Percentiles rank a stretch among this genome's conserved stretches.
These are phyloP conservation scores for Sminthurinus signatus DNA, from an alignment of 1,140 invertebrate genomes.

Conservation along the genomic window DNA sequence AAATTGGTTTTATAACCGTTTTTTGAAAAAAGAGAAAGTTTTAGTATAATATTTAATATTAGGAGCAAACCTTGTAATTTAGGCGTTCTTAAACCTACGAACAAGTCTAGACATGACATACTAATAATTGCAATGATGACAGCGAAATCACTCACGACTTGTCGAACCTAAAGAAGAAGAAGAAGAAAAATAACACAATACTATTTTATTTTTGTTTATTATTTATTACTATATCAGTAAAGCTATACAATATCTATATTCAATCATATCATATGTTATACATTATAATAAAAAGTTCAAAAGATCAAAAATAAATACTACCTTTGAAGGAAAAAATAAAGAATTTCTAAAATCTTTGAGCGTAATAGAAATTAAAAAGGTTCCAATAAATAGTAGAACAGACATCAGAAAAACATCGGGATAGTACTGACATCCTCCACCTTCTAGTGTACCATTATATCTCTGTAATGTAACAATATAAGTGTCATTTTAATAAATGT, in stretches of 20 bases:
- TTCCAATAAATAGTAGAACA: slow-evolving; percentile 85
- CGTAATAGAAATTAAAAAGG: slow-evolving; percentile 79
- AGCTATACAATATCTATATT: background rate
- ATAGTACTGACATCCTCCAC: slow-evolving; percentile 63
- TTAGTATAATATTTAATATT: slow-evolving; percentile 56
- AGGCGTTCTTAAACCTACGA: slow-evolving; percentile 82
- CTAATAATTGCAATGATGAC: slow-evolving; percentile 92
- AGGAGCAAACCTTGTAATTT: slow-evolving; percentile 62
- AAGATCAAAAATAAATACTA: no score
- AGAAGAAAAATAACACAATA: no score
- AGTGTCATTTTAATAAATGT: no score
- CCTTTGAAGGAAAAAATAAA: slow-evolving; percentile 92
- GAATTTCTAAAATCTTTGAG: slow-evolving; percentile 92
- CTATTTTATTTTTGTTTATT: no score
- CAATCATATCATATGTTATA: no score
- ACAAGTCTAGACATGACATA: slow-evolving; percentile 80
- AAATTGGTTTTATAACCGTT: slow-evolving; percentile 76
- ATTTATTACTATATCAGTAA: background rate
- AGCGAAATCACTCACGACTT: slow-evolving; percentile 92
- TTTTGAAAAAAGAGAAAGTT: slow-evolving; percentile 65
- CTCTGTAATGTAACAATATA: background rate
- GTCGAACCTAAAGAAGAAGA: slow-evolving; percentile 65
- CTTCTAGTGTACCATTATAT: background rate
- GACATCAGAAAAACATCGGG: slow-evolving; percentile 97
- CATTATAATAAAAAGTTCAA: no score